A percentile compares a stretch with the other conserved stretches of the same genome.
phyloP scores from a whole-genome alignment of 2,113 vertebrate species.

The Myiagra hebetior region DNA sequence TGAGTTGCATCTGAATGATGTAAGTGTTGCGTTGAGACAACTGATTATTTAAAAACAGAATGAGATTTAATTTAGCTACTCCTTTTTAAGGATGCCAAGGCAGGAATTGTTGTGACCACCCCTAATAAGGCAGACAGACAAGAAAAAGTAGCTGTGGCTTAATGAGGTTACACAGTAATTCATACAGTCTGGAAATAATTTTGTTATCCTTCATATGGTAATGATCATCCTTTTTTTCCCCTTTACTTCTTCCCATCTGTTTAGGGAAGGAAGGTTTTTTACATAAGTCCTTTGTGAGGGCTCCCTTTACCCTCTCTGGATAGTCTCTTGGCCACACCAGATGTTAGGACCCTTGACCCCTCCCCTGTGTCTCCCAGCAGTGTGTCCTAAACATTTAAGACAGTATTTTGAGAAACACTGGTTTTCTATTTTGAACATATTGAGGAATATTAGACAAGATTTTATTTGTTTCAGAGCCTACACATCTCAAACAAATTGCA shows the following conservation, averaged over 20 bases:
- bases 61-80: not conserved
- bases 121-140: not conserved
- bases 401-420: not conserved
- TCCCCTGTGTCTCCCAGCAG: not conserved
- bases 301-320: not conserved
- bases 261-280: not conserved
- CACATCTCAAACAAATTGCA: not conserved
- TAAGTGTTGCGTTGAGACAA: not conserved
- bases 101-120: not conserved
- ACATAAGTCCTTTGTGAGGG: not conserved
- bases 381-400: not conserved
- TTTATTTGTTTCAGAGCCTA: not conserved
- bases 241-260: not conserved
- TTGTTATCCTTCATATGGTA: not conserved
- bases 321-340: not conserved
- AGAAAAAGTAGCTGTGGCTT: not conserved
- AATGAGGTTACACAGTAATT: not conserved
- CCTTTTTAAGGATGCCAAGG: not conserved
- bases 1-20: constrained; percentile 5
- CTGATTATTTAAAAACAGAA: constrained; percentile 2
- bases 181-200: not conserved
- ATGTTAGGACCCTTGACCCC: accelerated
- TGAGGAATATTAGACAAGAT: not conserved
- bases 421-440: not conserved
- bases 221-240: accelerated